These are phyloP conservation scores for Ips nitidus DNA, from an alignment of 1,140 invertebrate genomes.

Conservation along the genomic window DNA sequence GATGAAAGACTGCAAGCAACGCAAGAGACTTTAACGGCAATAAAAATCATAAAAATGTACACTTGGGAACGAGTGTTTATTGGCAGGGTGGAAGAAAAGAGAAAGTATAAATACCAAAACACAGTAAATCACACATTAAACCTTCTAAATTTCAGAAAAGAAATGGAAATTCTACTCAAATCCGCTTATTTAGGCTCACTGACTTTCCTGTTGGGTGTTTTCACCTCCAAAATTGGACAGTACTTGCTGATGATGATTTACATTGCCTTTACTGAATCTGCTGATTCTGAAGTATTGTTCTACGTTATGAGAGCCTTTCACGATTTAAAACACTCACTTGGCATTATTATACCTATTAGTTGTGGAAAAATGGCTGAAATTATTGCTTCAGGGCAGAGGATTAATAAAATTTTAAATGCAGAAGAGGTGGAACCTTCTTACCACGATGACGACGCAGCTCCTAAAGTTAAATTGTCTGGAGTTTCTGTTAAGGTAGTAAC, in stretches of 20 bases:
- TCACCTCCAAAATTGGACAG: constrained; percentile 31
- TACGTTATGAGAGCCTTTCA: constrained; percentile 35
- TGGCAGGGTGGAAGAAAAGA: constrained; percentile 56
- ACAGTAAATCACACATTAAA: constrained; percentile 1
- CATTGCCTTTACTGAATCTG: constrained; percentile 19
- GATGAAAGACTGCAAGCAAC: constrained; percentile 82
- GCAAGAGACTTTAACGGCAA: constrained; percentile 80
- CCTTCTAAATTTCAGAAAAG: constrained; percentile 31
- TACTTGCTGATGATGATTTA: constrained; percentile 38
- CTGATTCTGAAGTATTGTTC: constrained; percentile 36
- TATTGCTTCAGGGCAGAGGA: constrained; percentile 38
- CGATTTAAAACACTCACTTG: constrained; percentile 24
- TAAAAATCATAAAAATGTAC: constrained; percentile 87
- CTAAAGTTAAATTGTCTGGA: constrained; percentile 21
- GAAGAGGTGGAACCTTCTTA: constrained; percentile 36
- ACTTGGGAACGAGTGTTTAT: constrained; percentile 82
- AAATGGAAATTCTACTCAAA: constrained; percentile 34
- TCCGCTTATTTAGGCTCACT: constrained; percentile 16
- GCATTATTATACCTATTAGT: constrained; percentile 32
- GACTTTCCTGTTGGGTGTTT: constrained; percentile 24
- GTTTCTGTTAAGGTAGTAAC: constrained; percentile 29
- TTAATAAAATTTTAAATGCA: constrained; percentile 37
- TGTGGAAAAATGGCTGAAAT: constrained; percentile 60
- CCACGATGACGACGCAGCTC: constrained; percentile 5
- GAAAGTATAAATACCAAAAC: constrained; percentile 34